Evolutionary conservation across 2,797 vertebrate genomes (phyloP).

Genomic region (Hoplostethus mediterraneus): DNA sequence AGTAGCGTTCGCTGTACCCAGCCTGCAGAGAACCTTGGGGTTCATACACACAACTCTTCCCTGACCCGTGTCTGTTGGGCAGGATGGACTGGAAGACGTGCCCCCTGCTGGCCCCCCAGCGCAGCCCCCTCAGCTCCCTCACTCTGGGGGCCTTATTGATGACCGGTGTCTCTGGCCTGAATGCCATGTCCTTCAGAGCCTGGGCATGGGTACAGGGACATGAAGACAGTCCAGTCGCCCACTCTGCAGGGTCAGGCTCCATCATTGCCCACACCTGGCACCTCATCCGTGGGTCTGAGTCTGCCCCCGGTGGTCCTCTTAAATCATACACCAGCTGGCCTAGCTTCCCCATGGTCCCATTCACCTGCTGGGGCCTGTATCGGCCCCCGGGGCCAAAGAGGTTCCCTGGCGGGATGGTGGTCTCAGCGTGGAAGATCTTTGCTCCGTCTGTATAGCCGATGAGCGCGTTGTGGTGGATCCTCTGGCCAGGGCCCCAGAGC

Average conservation of each 20-base stretch:
- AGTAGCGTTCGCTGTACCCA: constrained; percentile 86
- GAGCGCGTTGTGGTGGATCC: constrained; percentile 79
- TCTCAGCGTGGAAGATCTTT: constrained; percentile 73
- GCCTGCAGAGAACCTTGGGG: constrained; percentile 83
- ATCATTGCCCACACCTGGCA: constrained; percentile 84
- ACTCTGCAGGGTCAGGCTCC: constrained; percentile 79
- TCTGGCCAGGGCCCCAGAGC: constrained; percentile 85
- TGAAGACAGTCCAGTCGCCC: constrained; percentile 71
- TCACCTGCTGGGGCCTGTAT: constrained; percentile 84
- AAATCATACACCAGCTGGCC: constrained; percentile 85
- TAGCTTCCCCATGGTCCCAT: constrained; percentile 74
- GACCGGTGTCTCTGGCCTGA: constrained; percentile 74
- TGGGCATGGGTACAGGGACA: constrained; percentile 86
- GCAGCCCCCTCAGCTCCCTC: constrained; percentile 70
- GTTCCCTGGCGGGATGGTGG: constrained; percentile 73
- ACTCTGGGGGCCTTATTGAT: constrained; percentile 49
- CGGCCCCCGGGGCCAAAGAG: constrained; percentile 80
- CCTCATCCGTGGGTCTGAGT: constrained; percentile 64
- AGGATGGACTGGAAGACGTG: constrained; percentile 81
- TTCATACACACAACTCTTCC: constrained; percentile 86
- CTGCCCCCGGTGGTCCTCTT: constrained; percentile 47
- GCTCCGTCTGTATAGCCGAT: constrained; percentile 86
- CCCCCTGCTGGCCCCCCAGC: constrained; percentile 75
- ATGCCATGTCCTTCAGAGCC: constrained; percentile 80
- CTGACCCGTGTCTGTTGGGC: constrained; percentile 78